Evolutionary conservation across 2,888 invertebrate species (phyloP), one percentile per base, ranked within the genome.

Genomic region (Eretmocerus hayati): DNA sequence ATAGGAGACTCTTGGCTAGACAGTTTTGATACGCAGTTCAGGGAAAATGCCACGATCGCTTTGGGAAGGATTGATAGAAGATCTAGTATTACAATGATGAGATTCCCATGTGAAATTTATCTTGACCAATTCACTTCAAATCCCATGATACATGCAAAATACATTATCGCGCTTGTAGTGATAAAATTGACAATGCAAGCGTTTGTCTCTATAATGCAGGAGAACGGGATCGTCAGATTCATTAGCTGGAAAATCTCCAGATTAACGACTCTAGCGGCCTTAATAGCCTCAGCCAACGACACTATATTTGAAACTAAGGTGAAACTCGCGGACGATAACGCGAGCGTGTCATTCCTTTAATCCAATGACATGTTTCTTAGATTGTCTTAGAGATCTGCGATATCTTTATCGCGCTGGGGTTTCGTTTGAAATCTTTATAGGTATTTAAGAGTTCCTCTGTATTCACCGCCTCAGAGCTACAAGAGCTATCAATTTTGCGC

Each of bases 171-270:
- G 13, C 42, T 22, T 5, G 13, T 15, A 6, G 21, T 22, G 22
- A 42, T 48, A 38, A 38, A 42, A n/a, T 42, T 15, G 37, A 42
- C 16, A 26, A 46, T 16, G 19, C 33, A 22, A 4, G 16, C 15
- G 19, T 8, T 2, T 8, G 20, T 23, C 23, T 20, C 32, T n/a
- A n/a, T n/a, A n/a, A 11, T 26, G 26, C 9, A 22, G 13, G 15
- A 3, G 22, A 39, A 42, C 30, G 31, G 19, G 31, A 47, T 32
- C 2, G 22, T 23, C 15, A 37, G 5, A 38, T 2, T 32, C 15
- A 6, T 33, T 38, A 38, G 42, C 37, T 33, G 43, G 38, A 42
- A 48, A 48, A 48, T 43, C 26, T 23, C 13, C n/a, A 33, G 38
- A 39, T 43, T 39, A 47, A 47, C 20, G 16, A 8, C 16, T 30